phyloP scores from a whole-genome alignment of 2,888 invertebrate species.

The Metalampra italica region DNA sequence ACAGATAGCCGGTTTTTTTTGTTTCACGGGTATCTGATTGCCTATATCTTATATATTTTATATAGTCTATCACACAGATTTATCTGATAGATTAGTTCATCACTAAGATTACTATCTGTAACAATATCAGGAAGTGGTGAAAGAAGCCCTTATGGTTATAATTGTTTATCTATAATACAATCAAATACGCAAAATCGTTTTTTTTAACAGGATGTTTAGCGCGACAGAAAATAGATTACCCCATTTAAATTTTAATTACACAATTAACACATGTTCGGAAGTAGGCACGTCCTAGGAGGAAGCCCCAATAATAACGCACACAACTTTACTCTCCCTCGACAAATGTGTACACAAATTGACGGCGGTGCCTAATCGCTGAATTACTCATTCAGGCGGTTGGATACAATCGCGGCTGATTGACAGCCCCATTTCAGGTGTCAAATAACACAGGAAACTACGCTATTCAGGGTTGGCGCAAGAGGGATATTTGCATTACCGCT shows the following conservation, averaged over 20 bases:
- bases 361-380: constrained; percentile 26
- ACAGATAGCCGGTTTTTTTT: no score
- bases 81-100: no score
- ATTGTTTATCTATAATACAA: no score
- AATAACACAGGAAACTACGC: constrained; percentile 51
- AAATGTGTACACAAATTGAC: constrained; percentile 25
- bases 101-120: no score
- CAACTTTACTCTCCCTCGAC: constrained; percentile 2
- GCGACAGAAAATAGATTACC: neutral
- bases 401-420: constrained; percentile 46
- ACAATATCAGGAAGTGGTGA: no score
- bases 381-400: constrained; percentile 25
- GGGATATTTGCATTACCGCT: constrained; percentile 52
- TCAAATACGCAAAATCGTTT: no score
- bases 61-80: no score
- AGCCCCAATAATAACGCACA: constrained; percentile 20
- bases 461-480: constrained; percentile 33
- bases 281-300: constrained; percentile 7
- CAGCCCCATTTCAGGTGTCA: constrained; percentile 49
- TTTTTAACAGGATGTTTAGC: no score
- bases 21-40: no score
- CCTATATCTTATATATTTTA: no score
- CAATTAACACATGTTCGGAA: constrained; percentile 1
- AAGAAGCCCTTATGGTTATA: no score
- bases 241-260: neutral